These are phyloP conservation scores for Epistrophe eligans DNA, from an alignment of 2,888 invertebrate species.

Conservation along the genomic window DNA sequence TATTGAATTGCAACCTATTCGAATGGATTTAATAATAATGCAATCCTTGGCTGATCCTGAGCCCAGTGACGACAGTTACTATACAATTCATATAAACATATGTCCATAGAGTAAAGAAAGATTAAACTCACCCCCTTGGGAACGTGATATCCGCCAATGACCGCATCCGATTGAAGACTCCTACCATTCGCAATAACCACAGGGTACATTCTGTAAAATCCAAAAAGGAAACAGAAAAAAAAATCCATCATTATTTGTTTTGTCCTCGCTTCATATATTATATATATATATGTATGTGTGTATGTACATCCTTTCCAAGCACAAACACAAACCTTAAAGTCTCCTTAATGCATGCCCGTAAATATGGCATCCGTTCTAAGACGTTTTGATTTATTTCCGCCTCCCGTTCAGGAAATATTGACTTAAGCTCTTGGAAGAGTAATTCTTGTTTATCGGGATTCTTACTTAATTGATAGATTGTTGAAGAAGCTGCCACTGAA, in stretches of 20 bases:
- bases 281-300: no score
- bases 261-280: no score
- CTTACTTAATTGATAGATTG: constrained; percentile 90
- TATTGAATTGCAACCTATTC: constrained; percentile 12
- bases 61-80: not conserved
- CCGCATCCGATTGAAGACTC: constrained; percentile 89
- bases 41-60: constrained; percentile 17
- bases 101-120: not conserved
- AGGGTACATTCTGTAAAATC: constrained; percentile 88
- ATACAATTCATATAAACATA: not conserved
- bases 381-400: constrained; percentile 86
- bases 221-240: constrained; percentile 3
- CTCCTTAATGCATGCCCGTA: constrained; percentile 91
- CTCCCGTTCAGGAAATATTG: constrained; percentile 85
- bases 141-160: constrained; percentile 90
- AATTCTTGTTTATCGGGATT: constrained; percentile 88
- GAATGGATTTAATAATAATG: constrained; percentile 14
- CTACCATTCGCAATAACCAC: constrained; percentile 92
- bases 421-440: constrained; percentile 87
- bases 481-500: constrained; percentile 90
- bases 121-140: constrained; percentile 90
- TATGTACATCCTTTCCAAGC: no score
- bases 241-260: no score
- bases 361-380: constrained; percentile 88
- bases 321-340: constrained; percentile 86